Conservation (phyloP, 1,140 invertebrate genomes). For the Macrosteles quadrilineatus region DNA sequence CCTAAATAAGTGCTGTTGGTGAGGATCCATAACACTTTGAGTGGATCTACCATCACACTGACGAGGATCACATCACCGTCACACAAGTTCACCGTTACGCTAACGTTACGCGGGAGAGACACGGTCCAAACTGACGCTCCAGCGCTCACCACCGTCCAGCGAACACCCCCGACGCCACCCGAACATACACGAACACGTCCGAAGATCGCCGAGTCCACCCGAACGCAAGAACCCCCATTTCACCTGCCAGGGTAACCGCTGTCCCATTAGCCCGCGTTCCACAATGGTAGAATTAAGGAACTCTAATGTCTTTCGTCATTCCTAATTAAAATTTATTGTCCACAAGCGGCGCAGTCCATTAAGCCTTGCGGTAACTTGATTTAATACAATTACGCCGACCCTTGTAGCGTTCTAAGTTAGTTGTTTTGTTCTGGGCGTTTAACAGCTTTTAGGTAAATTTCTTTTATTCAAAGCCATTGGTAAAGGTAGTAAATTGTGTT, state of each 20-base stretch:
- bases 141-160: background rate
- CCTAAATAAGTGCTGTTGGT: conserved; percentile 90
- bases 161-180: background rate
- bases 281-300: conserved; percentile 9
- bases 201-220: too few relatives aligned
- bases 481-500: too few relatives aligned
- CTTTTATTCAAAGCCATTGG: too few relatives aligned
- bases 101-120: background rate
- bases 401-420: too few relatives aligned
- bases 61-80: background rate
- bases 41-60: conserved; percentile 76
- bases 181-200: background rate
- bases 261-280: background rate
- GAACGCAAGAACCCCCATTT: background rate
- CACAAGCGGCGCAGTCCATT: background rate
- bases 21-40: conserved; percentile 88
- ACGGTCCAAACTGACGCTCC: background rate
- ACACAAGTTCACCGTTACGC: background rate
- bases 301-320: conserved; percentile 2
- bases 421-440: too few relatives aligned
- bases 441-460: too few relatives aligned
- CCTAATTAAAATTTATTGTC: conserved; percentile 9
- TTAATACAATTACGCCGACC: background rate
- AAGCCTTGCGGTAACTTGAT: background rate
- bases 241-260: background rate